phyloP scores from a whole-genome alignment of 1,140 invertebrate genomes.

The Drosophila jambulina region DNA sequence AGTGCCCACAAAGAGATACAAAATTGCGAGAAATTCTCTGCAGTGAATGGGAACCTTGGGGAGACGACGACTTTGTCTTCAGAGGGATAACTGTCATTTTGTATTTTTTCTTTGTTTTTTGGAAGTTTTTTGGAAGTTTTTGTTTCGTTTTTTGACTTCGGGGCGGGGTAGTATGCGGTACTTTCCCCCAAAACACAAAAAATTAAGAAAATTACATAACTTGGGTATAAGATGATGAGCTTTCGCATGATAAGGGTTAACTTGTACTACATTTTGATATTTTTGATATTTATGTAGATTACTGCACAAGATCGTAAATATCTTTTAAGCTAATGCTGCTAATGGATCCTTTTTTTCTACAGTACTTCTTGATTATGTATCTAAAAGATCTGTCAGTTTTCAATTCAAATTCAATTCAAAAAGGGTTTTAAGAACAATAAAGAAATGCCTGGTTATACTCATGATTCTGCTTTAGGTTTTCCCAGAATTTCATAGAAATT shows the following conservation, averaged over 20 bases:
- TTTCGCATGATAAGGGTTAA: slow-evolving; percentile 7
- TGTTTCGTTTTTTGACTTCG: slow-evolving; percentile 8
- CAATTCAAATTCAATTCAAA: slow-evolving; percentile 1
- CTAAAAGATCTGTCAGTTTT: background rate
- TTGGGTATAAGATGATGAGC: background rate
- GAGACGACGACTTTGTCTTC: slow-evolving; percentile 24
- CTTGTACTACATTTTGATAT: background rate
- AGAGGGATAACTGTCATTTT: slow-evolving; percentile 40
- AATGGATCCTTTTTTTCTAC: background rate
- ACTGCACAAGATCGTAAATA: background rate
- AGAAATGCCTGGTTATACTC: background rate
- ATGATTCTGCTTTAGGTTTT: background rate
- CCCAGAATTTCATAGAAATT: background rate
- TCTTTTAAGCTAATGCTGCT: background rate
- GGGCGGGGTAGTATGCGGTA: slow-evolving; percentile 3
- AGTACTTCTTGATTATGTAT: background rate
- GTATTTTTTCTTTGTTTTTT: background rate
- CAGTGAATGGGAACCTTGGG: slow-evolving; percentile 19
- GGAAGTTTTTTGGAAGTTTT: background rate
- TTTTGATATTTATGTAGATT: background rate
- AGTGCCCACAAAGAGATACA: slow-evolving; percentile 28
- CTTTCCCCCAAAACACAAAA: slow-evolving; percentile 17
- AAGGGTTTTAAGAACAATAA: background rate
- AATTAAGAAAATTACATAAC: slow-evolving; percentile 13
- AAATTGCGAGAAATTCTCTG: slow-evolving; percentile 43